Base-by-base conservation (phyloP, 1,140 invertebrate species). In the Drosophila elegans region DNA sequence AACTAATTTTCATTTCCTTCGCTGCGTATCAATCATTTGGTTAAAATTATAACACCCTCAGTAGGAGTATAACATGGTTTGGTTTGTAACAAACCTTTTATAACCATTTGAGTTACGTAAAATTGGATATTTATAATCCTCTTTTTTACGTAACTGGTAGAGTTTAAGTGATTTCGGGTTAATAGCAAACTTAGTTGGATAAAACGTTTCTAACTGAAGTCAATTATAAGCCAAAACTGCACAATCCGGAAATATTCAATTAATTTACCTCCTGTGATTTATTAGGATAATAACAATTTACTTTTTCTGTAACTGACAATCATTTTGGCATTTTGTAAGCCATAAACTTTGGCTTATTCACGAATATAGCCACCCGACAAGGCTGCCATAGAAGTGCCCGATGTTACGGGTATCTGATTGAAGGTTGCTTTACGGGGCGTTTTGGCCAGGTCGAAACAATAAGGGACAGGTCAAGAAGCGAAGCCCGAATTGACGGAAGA, bases 391-490 rank as follows among this genome's bases (percentile, higher is more conserved):
- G 7, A 68, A 68, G 34, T 68, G 64, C 64, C 38, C 60, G 36
- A 34, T 38, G 46, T 41, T 34, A 12, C 45, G 59, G 34, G 13
- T 62, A 59, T 25, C 38, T 25, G 60, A 60, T 62, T 62, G 60
- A 62, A 62, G 60, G 60, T 29, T 62, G 53, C 12, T n/a, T 45
- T 67, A 42, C 45, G 44, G 42, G 29, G 27, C 39, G 55, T 61
- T 55, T 67, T 67, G 73, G 38, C 62, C 56, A 62, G 78, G 27
- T 39, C 39, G 48, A 51, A 27, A 21, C 34, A 44, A 42, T 2
- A 56, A 53, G 56, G 56, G 36, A 63, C 75, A 78, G 74, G 80
- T 83, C 80, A 83, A 81, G 42, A 64, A 42, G 44, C 49, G 46
- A 69, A 72, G 45, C 9, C 27, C 45, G 51, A 61, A 66, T 76